These are phyloP conservation scores for Pseudolaguvia tuberculata DNA, from an alignment of 2,113 vertebrate species.

Conservation along the genomic window DNA sequence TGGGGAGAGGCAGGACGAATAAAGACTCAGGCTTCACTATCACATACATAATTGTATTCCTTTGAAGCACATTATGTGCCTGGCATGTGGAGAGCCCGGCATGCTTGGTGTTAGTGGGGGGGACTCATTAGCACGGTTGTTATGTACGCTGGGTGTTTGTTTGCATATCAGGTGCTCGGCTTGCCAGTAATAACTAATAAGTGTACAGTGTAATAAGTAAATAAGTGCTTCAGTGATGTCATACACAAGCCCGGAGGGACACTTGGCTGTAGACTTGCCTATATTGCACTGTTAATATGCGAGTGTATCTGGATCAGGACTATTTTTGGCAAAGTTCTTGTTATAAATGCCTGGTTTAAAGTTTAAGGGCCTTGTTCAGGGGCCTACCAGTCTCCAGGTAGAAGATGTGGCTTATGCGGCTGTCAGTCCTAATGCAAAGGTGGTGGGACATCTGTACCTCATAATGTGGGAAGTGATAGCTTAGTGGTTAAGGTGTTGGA, in stretches of 20 bases:
- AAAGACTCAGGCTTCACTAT: slow-evolving; percentile 29
- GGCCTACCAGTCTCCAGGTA: background rate
- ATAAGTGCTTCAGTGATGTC: slow-evolving; percentile 14
- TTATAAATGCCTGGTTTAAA: no score
- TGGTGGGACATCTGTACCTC: background rate
- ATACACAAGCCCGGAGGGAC: slow-evolving; percentile 25
- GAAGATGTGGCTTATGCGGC: no score
- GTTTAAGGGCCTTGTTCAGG: no score
- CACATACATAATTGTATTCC: slow-evolving; percentile 46
- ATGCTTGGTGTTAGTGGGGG: slow-evolving; percentile 32
- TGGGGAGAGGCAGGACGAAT: slow-evolving; percentile 2
- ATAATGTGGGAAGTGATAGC: no score
- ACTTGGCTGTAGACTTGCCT: background rate
- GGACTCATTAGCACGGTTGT: slow-evolving; percentile 48
- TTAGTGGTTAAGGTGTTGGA: no score
- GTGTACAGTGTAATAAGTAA: slow-evolving; percentile 12
- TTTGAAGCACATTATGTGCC: slow-evolving; percentile 49
- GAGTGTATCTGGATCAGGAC: background rate
- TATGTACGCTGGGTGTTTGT: slow-evolving; percentile 45
- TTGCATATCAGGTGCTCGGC: slow-evolving; percentile 38
- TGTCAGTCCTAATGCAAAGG: background rate
- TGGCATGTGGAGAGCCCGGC: slow-evolving; percentile 19
- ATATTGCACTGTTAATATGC: slow-evolving; percentile 36
- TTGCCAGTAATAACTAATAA: slow-evolving; percentile 10
- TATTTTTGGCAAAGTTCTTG: background rate